phyloP scores from a whole-genome alignment of 2,797 vertebrate genomes.

The Lepilemur ruficaudatus region DNA sequence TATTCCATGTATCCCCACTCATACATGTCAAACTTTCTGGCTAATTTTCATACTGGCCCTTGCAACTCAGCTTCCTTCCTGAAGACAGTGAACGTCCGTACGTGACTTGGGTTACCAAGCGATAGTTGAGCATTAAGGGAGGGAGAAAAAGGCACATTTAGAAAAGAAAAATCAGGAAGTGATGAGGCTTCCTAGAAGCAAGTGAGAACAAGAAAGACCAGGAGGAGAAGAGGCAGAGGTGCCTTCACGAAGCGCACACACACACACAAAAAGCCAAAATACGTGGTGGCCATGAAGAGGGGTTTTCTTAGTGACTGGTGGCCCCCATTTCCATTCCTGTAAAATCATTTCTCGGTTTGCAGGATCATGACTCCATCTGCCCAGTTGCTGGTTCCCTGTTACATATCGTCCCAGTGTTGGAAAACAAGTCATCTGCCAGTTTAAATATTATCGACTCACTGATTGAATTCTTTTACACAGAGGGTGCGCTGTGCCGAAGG shows the following conservation, averaged over 20 bases:
- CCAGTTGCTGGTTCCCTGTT: neutral
- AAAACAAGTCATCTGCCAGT: slow-evolving; percentile 69
- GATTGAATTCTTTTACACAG: slow-evolving; percentile 59
- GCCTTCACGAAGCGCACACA: neutral
- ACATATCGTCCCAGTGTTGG: slow-evolving; percentile 35
- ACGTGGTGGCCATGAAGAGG: neutral
- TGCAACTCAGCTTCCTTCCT: neutral
- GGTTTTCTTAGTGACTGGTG: neutral
- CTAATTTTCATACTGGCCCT: neutral
- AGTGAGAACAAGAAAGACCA: neutral
- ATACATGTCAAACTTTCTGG: neutral
- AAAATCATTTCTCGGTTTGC: slow-evolving; percentile 37
- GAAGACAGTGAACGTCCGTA: neutral
- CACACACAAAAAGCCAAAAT: neutral
- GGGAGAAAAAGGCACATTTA: neutral
- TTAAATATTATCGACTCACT: slow-evolving; percentile 75
- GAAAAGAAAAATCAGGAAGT: neutral
- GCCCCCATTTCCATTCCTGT: neutral
- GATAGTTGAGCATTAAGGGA: neutral
- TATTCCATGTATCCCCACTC: neutral
- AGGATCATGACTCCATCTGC: slow-evolving; percentile 4
- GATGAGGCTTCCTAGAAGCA: neutral
- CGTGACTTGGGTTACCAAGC: neutral
- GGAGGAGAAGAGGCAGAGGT: neutral
- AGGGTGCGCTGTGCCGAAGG: slow-evolving; percentile 62